A percentile compares a stretch with the other conserved stretches of the same genome.
Conservation (phyloP, 1,140 invertebrate genomes). For the Atta texana region DNA sequence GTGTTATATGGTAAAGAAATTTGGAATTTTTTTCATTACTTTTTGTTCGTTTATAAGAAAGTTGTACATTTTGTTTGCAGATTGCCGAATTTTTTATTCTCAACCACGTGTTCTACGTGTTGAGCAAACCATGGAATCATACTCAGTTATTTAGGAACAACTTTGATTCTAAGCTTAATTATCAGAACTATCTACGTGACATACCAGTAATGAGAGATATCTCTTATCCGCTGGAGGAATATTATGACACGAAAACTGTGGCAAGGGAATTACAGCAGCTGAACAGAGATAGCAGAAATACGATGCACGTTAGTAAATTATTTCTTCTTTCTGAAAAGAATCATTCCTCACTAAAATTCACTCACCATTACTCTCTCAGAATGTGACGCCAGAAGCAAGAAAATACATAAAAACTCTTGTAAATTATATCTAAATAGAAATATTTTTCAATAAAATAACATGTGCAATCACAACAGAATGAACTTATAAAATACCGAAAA, state of each 20-base stretch:
- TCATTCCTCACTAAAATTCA: background rate
- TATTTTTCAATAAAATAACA: no score
- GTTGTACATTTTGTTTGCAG: constrained; percentile 42
- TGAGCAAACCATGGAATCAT: constrained; percentile 63
- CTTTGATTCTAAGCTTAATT: background rate
- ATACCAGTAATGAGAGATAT: constrained; percentile 12
- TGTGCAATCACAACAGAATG: no score
- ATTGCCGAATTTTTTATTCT: constrained; percentile 55
- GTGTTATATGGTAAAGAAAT: background rate
- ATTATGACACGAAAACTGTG: constrained; percentile 48
- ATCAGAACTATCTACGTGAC: background rate
- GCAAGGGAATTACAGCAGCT: constrained; percentile 14
- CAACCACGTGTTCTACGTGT: constrained; percentile 26
- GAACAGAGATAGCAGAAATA: constrained; percentile 70
- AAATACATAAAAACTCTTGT: no score
- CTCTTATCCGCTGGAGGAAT: constrained; percentile 68
- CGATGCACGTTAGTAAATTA: constrained; percentile 70
- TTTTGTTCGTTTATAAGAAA: background rate
- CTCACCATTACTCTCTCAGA: no score
- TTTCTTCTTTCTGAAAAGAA: background rate
- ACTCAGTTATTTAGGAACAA: constrained; percentile 25
- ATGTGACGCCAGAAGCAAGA: no score
- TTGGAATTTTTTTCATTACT: background rate
- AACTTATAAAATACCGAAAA: no score
- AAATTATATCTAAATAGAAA: no score